Evolutionary conservation across 35 echinoderm and acorn worm genomes (phyloP), one percentile per base, ranked within the genome.

Genomic region (Patiria miniata): DNA sequence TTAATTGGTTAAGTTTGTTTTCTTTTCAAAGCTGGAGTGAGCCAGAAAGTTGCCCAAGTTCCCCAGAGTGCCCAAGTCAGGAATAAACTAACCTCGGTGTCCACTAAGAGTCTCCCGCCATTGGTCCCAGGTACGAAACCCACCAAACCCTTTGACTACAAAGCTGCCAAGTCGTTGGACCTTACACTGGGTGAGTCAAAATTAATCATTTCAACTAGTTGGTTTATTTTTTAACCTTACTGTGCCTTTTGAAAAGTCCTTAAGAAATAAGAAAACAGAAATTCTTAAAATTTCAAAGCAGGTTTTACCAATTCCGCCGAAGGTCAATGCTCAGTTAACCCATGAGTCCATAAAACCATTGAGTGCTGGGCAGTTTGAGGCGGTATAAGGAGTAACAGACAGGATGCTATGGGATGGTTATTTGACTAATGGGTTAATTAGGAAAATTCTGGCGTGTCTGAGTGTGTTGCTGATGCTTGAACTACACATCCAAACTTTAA

Each of bases 101-200:
- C 92, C 15, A 83, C 92, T 0, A 89, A 94, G 58, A 90, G 81
- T 77, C 86, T 94, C 17, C 92, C 92, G 9, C 92, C 92, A 81
- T 54, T 94, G 3, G 40, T 61, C 28, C 92, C 92, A 38, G 92
- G 87, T 10, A 37, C 52, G 4, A 89, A 53, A 78, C 40, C 78
- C n/a, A 85, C 83, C 5, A 94, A 89, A 42, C 92, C 92, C 5
- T 94, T 94, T 44, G 52, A 80, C 39, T 90, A 89, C 77, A 58
- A 65, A 53, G 33, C 34, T 2, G 33, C 77, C 78, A 53, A 89
- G 55, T 68, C 87, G 7, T 26, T 94, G 19, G 87, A 94, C 58
- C 76, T 94, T 17, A 83, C 92, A 10, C 60, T 94, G 2, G 68
- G 87, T 94, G 89, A 94, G 92, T 89, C 22, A 42, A 59, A 50